Percentiles rank a stretch among this genome's conserved stretches.
These are phyloP conservation scores for Noctua comes DNA, from an alignment of 2,888 invertebrate genomes.

Conservation along the genomic window DNA sequence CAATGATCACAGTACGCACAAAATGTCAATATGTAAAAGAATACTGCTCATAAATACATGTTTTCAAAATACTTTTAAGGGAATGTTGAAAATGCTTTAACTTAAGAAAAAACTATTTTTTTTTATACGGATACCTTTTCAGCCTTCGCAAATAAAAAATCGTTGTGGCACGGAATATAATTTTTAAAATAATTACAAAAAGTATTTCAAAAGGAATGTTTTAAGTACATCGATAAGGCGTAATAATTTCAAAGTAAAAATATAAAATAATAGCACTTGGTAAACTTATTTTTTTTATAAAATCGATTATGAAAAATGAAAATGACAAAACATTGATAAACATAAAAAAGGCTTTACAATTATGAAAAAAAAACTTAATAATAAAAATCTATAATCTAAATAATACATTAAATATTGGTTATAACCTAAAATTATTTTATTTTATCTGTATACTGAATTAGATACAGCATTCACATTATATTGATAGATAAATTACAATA, in stretches of 20 bases:
- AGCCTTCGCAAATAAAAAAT: conserved; percentile 38
- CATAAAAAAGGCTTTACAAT: conserved; percentile 64
- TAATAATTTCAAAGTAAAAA: conserved; percentile 26
- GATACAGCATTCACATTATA: conserved; percentile 48
- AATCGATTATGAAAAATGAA: conserved; percentile 50
- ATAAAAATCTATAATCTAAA: conserved; percentile 66
- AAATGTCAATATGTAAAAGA: conserved; percentile 62
- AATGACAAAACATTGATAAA: conserved; percentile 58
- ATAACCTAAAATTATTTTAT: conserved; percentile 62
- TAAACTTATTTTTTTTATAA: conserved; percentile 43
- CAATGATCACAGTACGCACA: conserved; percentile 57
- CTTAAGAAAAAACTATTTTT: conserved; percentile 21
- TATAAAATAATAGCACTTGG: conserved; percentile 10
- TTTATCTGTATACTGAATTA: conserved; percentile 36
- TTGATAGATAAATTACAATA: conserved; percentile 61
- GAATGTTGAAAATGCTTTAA: conserved; percentile 47
- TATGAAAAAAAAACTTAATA: conserved; percentile 63
- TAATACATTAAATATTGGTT: conserved; percentile 69
- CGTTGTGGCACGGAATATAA: conserved; percentile 28
- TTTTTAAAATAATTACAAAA: conserved; percentile 19
- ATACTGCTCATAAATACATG: conserved; percentile 62
- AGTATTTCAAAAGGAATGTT: conserved; percentile 43
- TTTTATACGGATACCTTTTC: conserved; percentile 35
- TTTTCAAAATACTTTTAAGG: conserved; percentile 48
- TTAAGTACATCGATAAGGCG: conserved; percentile 43